These are phyloP conservation scores for Drosophila acutilabella DNA, from an alignment of 2,888 invertebrate species.

Conservation along the genomic window DNA sequence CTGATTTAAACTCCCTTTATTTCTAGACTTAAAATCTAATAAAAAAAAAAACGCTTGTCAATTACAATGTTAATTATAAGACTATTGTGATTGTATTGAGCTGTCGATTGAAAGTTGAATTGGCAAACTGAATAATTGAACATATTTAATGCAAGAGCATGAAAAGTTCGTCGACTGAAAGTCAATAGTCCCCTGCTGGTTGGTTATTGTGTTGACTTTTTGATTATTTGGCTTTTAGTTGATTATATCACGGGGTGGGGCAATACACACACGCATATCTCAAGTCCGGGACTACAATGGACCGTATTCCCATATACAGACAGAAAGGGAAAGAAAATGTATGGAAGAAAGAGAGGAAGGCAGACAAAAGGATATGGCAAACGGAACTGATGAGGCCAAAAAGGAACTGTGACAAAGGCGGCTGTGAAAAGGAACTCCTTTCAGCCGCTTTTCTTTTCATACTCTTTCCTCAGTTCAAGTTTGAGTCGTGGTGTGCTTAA, in stretches of 20 bases:
- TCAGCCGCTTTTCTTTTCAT: conserved; percentile 30
- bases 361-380: conserved; percentile 48
- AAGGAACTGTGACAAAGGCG: conserved; percentile 57
- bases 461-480: conserved; percentile 5
- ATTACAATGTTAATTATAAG: conserved; percentile 6
- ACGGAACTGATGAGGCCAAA: conserved; percentile 53
- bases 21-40: too few relatives aligned
- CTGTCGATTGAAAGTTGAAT: conserved; percentile 15
- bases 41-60: not conserved
- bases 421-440: conserved; percentile 45
- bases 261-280: conserved; percentile 25
- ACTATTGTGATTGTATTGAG: not conserved
- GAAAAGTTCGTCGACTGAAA: conserved; percentile 14
- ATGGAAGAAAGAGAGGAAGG: not conserved
- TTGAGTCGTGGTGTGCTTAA: conserved; percentile 40
- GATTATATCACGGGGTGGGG: conserved; percentile 63
- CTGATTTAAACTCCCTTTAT: not conserved
- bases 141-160: conserved; percentile 29
- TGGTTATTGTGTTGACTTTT: conserved; percentile 67
- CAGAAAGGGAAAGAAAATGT: not conserved
- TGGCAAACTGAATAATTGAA: conserved; percentile 16
- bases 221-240: conserved; percentile 78
- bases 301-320: conserved; percentile 18
- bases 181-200: conserved; percentile 11
- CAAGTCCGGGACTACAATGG: conserved; percentile 51